Percentiles rank a stretch among this genome's conserved stretches.
phyloP scores from a whole-genome alignment of 2,888 invertebrate genomes.

The Itoplectis maculator region DNA sequence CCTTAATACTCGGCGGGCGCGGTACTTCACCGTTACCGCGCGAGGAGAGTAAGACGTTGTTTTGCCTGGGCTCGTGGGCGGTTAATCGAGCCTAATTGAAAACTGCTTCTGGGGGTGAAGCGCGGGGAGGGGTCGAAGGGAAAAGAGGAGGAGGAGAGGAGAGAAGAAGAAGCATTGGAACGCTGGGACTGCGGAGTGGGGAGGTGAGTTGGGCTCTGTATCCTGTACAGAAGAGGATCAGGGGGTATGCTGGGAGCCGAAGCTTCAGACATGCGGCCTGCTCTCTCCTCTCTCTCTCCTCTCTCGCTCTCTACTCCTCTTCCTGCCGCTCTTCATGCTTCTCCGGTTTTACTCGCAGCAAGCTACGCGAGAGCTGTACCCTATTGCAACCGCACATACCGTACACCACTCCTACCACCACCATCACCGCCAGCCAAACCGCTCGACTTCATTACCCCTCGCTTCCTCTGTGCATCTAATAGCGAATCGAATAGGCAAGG shows the following conservation, averaged over 20 bases:
- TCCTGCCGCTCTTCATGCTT: constrained; percentile 20
- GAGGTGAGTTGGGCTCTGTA: constrained; percentile 6
- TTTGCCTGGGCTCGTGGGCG: constrained; percentile 49
- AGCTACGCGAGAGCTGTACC: constrained; percentile 26
- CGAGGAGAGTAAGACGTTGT: constrained; percentile 45
- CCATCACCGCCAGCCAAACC: constrained; percentile 3
- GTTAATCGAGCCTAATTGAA: constrained; percentile 67
- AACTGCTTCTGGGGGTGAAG: constrained; percentile 45
- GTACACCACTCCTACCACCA: background rate
- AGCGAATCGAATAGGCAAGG: constrained; percentile 44
- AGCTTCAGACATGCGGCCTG: constrained; percentile 43
- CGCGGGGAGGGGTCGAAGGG: too few relatives aligned
- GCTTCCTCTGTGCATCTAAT: constrained; percentile 43
- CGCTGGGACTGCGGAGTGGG: constrained; percentile 7
- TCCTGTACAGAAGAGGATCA: constrained; percentile 27
- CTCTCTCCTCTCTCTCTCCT: too few relatives aligned
- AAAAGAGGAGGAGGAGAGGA: background rate
- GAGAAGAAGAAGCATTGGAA: constrained; percentile 33
- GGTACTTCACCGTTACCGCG: constrained; percentile 12
- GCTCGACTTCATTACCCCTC: constrained; percentile 59
- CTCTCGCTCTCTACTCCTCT: too few relatives aligned
- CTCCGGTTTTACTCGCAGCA: constrained; percentile 35
- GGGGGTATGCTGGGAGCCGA: constrained; percentile 10
- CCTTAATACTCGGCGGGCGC: constrained; percentile 22
- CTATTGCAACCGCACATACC: constrained; percentile 31